Conservation (phyloP, 2,113 vertebrate species). For the Saguinus imperator region DNA sequence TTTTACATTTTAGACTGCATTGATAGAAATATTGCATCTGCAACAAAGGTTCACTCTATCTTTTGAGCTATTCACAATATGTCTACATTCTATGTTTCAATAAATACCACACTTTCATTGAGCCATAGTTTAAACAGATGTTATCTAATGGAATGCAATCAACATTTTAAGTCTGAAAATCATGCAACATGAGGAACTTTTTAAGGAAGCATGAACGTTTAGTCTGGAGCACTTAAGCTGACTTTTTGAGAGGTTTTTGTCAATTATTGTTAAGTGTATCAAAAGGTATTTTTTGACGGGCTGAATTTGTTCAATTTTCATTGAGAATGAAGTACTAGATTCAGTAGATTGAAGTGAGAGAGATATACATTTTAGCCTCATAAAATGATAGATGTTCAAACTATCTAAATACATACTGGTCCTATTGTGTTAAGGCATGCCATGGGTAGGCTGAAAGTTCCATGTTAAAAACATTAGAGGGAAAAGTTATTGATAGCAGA, state of each 20-base stretch:
- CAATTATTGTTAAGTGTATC: not conserved
- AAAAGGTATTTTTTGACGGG: not conserved
- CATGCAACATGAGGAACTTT: not conserved
- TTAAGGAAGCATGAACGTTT: not conserved
- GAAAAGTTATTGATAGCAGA: not conserved
- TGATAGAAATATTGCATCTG: not conserved
- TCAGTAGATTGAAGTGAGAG: not conserved
- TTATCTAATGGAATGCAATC: not conserved
- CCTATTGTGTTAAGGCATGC: not conserved
- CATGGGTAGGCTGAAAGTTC: not conserved
- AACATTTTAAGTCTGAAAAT: slow-evolving; percentile 13
- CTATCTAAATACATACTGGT: not conserved
- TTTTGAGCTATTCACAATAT: not conserved
- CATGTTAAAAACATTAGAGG: not conserved
- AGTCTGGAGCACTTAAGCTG: not conserved
- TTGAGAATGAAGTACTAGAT: not conserved
- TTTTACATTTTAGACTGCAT: not conserved
- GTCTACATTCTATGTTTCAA: not conserved
- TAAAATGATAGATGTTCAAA: not conserved
- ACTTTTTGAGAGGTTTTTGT: not conserved
- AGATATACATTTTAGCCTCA: not conserved
- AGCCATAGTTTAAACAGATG: not conserved
- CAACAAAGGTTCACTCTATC: not conserved
- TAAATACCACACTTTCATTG: not conserved
- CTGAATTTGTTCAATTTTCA: not conserved